Evolutionary conservation across 1,140 invertebrate genomes (phyloP).

Genomic region (Saccostrea echinata): DNA sequence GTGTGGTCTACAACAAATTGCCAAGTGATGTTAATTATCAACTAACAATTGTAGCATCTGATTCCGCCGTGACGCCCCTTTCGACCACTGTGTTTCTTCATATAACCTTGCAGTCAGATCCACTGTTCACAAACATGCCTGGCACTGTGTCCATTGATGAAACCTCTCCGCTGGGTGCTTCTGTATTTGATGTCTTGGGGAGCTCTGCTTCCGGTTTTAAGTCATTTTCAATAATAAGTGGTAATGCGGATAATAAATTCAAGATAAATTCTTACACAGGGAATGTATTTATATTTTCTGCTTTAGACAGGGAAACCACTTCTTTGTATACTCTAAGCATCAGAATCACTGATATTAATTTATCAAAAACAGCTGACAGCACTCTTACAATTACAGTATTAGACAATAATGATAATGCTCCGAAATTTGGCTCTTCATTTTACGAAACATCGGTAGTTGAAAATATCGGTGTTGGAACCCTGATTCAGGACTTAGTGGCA

Average conservation of each 20-base stretch:
- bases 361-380: slow-evolving; percentile 54
- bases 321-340: slow-evolving; percentile 56
- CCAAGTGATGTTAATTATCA: slow-evolving; percentile 45
- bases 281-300: slow-evolving; percentile 54
- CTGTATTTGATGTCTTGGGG: slow-evolving; percentile 47
- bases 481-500: slow-evolving; percentile 93
- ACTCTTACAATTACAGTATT: slow-evolving; percentile 59
- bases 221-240: slow-evolving; percentile 87
- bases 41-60: slow-evolving; percentile 41
- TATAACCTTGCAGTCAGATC: slow-evolving; percentile 42
- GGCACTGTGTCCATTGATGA: slow-evolving; percentile 28
- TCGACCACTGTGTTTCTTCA: slow-evolving; percentile 44
- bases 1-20: slow-evolving; percentile 47
- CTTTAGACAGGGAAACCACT: slow-evolving; percentile 62
- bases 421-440: slow-evolving; percentile 84
- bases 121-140: background rate
- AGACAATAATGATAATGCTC: slow-evolving; percentile 96
- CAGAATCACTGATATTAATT: slow-evolving; percentile 49
- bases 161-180: slow-evolving; percentile 33
- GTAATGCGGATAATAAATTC: slow-evolving; percentile 82
- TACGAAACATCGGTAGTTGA: slow-evolving; percentile 63
- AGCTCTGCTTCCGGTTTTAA: slow-evolving; percentile 84
- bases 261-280: slow-evolving; percentile 57
- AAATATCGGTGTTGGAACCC: slow-evolving; percentile 92
- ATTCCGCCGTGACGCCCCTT: slow-evolving; percentile 41